A percentile compares a stretch with the other conserved stretches of the same genome.
Evolutionary conservation across 2,797 vertebrate genomes (phyloP).

Genomic region (Coreius guichenoti): DNA sequence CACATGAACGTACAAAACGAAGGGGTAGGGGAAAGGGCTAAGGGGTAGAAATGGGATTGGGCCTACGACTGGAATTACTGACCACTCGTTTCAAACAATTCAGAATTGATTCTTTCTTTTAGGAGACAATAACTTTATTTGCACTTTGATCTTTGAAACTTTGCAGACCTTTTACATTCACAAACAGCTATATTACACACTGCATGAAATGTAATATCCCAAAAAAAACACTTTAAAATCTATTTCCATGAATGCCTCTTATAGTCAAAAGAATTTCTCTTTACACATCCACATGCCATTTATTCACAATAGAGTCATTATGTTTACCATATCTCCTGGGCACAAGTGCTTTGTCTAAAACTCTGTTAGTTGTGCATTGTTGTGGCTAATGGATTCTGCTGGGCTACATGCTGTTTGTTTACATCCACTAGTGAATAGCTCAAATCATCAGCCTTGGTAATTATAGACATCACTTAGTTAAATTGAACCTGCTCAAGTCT

Average conservation of each 20-base stretch:
- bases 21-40: too few relatives aligned
- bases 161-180: background rate
- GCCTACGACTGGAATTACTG: background rate
- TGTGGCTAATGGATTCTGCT: background rate
- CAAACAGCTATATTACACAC: background rate
- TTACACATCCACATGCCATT: background rate
- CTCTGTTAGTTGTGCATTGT: background rate
- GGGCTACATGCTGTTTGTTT: background rate
- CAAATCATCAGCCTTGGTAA: slow-evolving; percentile 6
- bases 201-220: background rate
- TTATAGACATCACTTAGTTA: slow-evolving; percentile 2
- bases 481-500: slow-evolving; percentile 7
- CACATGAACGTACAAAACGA: too few relatives aligned
- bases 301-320: slow-evolving; percentile 30
- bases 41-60: too few relatives aligned
- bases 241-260: background rate
- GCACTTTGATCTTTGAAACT: background rate
- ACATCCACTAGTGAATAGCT: background rate
- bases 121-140: background rate
- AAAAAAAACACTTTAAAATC: background rate
- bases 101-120: background rate
- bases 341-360: background rate
- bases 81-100: background rate
- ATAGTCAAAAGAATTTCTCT: background rate
- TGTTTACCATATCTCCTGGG: background rate